Conservation (phyloP, 2,113 vertebrate species). For the Anarhynchus alexandrinus region DNA sequence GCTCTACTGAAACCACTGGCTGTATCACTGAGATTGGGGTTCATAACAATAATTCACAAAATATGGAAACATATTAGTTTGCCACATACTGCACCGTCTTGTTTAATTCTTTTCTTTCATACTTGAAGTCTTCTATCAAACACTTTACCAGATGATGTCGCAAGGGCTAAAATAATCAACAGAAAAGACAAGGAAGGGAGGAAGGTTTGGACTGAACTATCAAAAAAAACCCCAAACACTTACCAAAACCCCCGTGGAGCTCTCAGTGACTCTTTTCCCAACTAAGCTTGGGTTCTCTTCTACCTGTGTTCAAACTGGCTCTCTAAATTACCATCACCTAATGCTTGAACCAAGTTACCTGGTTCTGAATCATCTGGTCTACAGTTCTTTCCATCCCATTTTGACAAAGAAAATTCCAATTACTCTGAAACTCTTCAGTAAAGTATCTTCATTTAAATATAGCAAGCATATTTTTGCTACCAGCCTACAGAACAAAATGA, state of each 20-base stretch:
- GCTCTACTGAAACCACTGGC: neutral
- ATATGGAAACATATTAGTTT: neutral
- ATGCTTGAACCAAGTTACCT: neutral
- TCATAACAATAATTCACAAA: neutral
- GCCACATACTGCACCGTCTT: neutral
- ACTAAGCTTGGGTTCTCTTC: neutral
- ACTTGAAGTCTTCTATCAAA: neutral
- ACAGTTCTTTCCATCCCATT: neutral
- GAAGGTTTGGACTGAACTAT: neutral
- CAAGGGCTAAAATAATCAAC: fast-evolving
- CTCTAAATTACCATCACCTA: neutral
- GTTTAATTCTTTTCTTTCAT: neutral
- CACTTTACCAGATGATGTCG: neutral
- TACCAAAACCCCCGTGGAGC: fast-evolving
- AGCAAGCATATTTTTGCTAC: slow-evolving; percentile 12
- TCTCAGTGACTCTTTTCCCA: neutral
- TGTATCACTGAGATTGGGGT: neutral
- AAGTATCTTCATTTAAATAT: slow-evolving; percentile 1
- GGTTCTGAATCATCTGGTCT: neutral
- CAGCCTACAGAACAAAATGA: neutral
- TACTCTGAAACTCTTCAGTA: neutral
- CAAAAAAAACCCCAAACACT: too few relatives aligned
- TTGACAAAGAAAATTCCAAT: neutral
- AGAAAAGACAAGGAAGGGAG: neutral
- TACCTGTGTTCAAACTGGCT: neutral